Evolutionary conservation across 2,113 vertebrate species (phyloP).

Genomic region (Artemisiospiza belli): DNA sequence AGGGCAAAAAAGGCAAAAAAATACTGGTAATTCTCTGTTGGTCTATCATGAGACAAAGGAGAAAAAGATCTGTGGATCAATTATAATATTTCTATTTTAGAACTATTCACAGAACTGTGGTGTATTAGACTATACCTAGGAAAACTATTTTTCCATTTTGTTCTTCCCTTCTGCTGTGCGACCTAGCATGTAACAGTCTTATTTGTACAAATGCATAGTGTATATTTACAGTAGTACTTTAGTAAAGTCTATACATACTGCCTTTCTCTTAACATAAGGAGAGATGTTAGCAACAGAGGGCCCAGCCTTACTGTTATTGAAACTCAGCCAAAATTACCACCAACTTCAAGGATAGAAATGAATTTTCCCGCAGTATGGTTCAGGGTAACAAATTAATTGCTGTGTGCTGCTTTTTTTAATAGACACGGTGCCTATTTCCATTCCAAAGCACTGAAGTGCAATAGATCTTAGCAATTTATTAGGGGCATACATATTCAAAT

Average conservation of each 20-base stretch:
- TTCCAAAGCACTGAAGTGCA: background rate
- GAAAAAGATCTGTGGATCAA: background rate
- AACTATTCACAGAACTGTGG: background rate
- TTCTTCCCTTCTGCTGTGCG: background rate
- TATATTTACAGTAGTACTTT: conserved; percentile 24
- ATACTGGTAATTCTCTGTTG: background rate
- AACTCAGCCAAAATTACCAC: conserved; percentile 38
- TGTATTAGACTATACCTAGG: background rate
- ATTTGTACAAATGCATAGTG: background rate
- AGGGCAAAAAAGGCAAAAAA: conserved; percentile 11
- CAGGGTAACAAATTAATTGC: conserved; percentile 11
- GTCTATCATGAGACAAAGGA: background rate
- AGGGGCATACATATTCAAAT: background rate
- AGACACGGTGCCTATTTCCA: background rate
- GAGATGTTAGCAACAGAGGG: conserved; percentile 15
- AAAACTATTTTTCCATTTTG: background rate
- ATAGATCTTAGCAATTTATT: background rate
- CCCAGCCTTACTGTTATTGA: background rate
- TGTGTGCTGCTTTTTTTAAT: background rate
- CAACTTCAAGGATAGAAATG: background rate
- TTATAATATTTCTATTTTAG: conserved; percentile 4
- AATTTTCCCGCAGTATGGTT: conserved; percentile 26
- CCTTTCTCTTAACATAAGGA: conserved; percentile 12
- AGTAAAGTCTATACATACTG: background rate
- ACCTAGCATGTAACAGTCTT: background rate